Evolutionary conservation across 2,113 vertebrate species (phyloP).

Genomic region (Sciurus niger): DNA sequence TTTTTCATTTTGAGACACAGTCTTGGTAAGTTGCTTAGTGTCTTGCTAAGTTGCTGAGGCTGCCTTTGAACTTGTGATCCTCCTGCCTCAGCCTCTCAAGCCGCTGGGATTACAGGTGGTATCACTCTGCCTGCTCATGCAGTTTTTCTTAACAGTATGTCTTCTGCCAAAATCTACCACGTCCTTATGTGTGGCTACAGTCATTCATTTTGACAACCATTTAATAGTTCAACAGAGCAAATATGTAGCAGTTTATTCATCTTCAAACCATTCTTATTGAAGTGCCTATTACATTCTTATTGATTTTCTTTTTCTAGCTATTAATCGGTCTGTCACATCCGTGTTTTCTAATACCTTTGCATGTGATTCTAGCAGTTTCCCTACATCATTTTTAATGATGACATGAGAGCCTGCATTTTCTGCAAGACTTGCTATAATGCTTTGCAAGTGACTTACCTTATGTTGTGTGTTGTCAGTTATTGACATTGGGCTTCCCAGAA

Average conservation of each 20-base stretch:
- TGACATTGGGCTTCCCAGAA: neutral
- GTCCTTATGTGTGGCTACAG: neutral
- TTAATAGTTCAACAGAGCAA: neutral
- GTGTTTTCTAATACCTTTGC: neutral
- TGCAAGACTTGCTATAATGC: neutral
- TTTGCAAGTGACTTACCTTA: neutral
- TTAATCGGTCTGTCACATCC: neutral
- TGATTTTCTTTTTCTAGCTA: neutral
- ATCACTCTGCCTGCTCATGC: too few species aligned
- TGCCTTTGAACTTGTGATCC: too few species aligned
- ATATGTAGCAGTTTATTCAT: neutral
- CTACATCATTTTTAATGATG: neutral
- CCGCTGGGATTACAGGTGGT: too few species aligned
- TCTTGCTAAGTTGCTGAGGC: too few species aligned
- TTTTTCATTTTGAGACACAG: too few species aligned
- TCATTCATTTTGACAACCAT: neutral
- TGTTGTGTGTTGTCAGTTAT: neutral
- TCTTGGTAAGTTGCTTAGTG: too few species aligned
- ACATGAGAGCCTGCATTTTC: neutral
- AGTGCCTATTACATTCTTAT: neutral
- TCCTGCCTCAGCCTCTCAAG: too few species aligned
- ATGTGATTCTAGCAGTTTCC: neutral
- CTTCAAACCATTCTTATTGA: neutral
- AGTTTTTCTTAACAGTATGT: conserved; percentile 19
- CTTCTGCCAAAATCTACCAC: neutral